phyloP scores from a whole-genome alignment of 1,140 invertebrate species.

The Nymphalis io region DNA sequence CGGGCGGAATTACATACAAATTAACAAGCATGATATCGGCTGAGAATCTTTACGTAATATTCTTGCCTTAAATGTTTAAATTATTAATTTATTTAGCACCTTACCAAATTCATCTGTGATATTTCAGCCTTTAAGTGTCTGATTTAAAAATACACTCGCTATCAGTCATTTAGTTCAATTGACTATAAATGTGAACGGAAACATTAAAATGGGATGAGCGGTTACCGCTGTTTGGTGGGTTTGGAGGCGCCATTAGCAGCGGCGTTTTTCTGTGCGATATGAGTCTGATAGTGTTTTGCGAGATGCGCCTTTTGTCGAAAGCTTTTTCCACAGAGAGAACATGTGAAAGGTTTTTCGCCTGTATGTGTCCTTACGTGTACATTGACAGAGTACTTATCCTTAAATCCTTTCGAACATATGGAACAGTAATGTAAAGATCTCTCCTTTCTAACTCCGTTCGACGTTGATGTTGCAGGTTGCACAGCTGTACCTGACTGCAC shows the following conservation, averaged over 20 bases:
- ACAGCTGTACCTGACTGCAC: slow-evolving; percentile 60
- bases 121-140: slow-evolving; percentile 77
- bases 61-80: slow-evolving; percentile 63
- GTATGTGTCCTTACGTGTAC: slow-evolving; percentile 95
- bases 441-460: slow-evolving; percentile 87
- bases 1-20: slow-evolving; percentile 78
- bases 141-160: slow-evolving; percentile 65
- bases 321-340: slow-evolving; percentile 93
- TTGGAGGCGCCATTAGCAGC: slow-evolving; percentile 76
- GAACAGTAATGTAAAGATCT: slow-evolving; percentile 93
- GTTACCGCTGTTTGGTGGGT: slow-evolving; percentile 78
- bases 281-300: slow-evolving; percentile 98
- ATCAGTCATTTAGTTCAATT: slow-evolving; percentile 73
- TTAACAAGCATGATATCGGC: slow-evolving; percentile 72
- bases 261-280: slow-evolving; percentile 89
- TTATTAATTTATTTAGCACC: slow-evolving; percentile 75
- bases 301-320: slow-evolving; percentile 98
- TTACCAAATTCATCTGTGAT: slow-evolving; percentile 78
- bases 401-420: slow-evolving; percentile 95
- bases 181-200: slow-evolving; percentile 59
- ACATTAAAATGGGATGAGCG: slow-evolving; percentile 36
- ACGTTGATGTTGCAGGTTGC: slow-evolving; percentile 80
- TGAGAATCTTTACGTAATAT: slow-evolving; percentile 55
- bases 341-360: slow-evolving; percentile 94
- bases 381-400: slow-evolving; percentile 96